Evolutionary conservation across 2,888 invertebrate genomes (phyloP), one percentile per base, ranked within the genome.

Genomic region (Acronicta psi): DNA sequence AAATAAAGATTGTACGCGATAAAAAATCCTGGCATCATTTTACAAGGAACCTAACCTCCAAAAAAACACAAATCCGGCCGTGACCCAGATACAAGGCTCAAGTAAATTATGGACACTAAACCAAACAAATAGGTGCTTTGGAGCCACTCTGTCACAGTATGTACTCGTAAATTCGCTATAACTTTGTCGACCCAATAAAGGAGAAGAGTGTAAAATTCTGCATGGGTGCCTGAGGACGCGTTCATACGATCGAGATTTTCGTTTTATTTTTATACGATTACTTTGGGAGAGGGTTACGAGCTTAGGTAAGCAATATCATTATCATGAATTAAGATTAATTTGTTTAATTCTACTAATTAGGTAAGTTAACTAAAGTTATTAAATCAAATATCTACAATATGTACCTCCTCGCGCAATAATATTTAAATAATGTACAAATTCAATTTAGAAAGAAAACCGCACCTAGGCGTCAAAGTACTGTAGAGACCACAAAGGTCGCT

Each of bases 21-120:
- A 14, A 41, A 45, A 54, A 50, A 40, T 49, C 37, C 50, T 36
- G 25, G n/a, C 23, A 43, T 36, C 20, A 20, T 64, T 69, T 67
- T 54, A 68, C 67, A 69, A 42, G 44, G 25, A 38, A n/a, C 37
- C 25, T 61, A 56, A 57, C 44, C 43, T 52, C 40, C 18, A 13
- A 45, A 70, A 66, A 43, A 37, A 40, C 52, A 54, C 37, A 60
- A 68, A 69, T 63, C 67, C 59, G 47, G 53, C 68, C 69, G 64
- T 80, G 82, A 82, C 85, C 84, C 78, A 80, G 65, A 82, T 83
- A 79, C 77, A 74, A 73, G 52, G 73, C 77, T 67, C 79, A 79
- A 81, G 81, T 86, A 83, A 87, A 84, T 87, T 84, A 87, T 86
- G 77, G 86, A 80, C 75, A 81, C 80, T 88, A 86, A 87, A 87